Evolutionary conservation across 1,140 invertebrate species (phyloP).

Genomic region (Melipona quadrifasciata): DNA sequence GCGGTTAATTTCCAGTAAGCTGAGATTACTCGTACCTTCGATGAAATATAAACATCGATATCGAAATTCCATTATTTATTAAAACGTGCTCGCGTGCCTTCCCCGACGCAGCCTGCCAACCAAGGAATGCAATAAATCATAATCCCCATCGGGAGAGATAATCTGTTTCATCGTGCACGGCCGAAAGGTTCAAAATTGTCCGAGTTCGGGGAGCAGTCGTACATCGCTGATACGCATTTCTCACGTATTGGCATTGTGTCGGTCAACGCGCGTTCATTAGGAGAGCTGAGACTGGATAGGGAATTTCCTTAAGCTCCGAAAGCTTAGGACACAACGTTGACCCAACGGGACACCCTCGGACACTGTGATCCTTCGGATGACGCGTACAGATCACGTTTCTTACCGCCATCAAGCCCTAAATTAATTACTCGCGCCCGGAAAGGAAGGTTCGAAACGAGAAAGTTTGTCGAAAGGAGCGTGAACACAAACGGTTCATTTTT

Average conservation of each 20-base stretch:
- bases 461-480: background rate
- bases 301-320: constrained; percentile 3
- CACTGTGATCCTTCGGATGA: background rate
- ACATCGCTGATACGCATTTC: background rate
- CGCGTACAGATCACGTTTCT: constrained; percentile 1
- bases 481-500: background rate
- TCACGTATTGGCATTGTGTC: background rate
- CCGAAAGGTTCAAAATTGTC: background rate
- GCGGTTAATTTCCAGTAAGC: background rate
- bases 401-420: background rate
- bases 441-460: too few relatives aligned
- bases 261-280: background rate
- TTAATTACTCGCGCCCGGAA: background rate
- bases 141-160: background rate
- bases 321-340: background rate
- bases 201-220: background rate
- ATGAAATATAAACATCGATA: background rate
- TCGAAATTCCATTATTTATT: background rate
- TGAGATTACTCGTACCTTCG: background rate
- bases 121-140: background rate
- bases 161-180: background rate
- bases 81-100: background rate
- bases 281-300: background rate
- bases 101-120: background rate
- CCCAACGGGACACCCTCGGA: background rate